phyloP scores from a whole-genome alignment of 2,113 vertebrate genomes.

The Dolichallabes microphthalmus region DNA sequence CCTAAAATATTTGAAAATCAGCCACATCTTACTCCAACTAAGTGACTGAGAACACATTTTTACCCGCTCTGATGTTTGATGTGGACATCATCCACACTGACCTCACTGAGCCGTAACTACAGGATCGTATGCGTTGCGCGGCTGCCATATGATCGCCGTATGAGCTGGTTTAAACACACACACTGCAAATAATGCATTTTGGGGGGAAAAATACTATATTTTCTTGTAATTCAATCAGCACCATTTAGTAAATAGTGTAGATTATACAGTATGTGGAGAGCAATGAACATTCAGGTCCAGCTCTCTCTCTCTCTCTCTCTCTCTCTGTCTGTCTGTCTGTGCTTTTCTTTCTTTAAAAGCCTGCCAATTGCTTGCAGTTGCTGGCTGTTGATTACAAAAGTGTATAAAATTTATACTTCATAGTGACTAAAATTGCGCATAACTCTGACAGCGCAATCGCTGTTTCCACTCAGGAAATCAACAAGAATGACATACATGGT shows the following conservation, averaged over 20 bases:
- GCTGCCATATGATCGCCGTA: not conserved
- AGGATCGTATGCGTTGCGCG: not conserved
- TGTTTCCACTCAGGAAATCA: constrained; percentile 13
- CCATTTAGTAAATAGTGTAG: not conserved
- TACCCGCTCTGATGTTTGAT: too few relatives aligned
- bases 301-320: not conserved
- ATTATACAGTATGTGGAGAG: not conserved
- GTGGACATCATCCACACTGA: too few relatives aligned
- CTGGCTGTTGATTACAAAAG: constrained; percentile 14
- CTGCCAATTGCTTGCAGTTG: not conserved
- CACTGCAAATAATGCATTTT: not conserved
- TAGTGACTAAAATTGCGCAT: constrained; percentile 6
- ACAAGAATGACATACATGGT: not conserved
- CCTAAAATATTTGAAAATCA: not conserved
- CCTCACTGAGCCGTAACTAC: not conserved
- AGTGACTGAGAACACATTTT: not conserved
- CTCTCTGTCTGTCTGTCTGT: not conserved
- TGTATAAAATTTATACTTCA: constrained; percentile 7
- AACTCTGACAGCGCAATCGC: not conserved
- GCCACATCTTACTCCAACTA: too few relatives aligned
- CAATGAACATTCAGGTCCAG: not conserved
- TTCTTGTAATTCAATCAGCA: not conserved
- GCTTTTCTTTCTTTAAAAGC: not conserved
- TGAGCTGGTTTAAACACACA: not conserved
- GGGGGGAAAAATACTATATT: not conserved